Evolutionary conservation across 2,888 invertebrate species (phyloP), one percentile per base, ranked within the genome.

Genomic region (Anagyrus pseudococci): DNA sequence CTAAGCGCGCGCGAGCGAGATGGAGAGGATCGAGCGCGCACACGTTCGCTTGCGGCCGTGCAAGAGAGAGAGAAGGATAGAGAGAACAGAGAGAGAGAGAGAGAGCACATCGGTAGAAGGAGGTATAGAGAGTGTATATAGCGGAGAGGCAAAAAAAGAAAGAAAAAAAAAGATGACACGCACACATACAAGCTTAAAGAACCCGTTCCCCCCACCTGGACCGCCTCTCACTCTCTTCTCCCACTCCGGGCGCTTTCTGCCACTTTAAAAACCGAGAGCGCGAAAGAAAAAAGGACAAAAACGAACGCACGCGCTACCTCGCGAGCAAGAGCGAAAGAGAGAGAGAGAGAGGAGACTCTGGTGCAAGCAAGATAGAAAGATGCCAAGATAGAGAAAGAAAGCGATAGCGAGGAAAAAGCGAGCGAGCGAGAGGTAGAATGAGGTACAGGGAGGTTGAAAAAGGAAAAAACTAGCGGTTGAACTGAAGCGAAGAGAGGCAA

Each of bases 401-500:
- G 29, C 44, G 47, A 52, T 40, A 50, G 58, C 29, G 57, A 56
- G 52, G 29, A 49, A 43, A 52, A 40, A 50, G 58, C 29, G 57
- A 56, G 52, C 37, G 66, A 62, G 55, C 72, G n/a, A n/a, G n/a
- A n/a, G n/a, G n/a, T n/a, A n/a, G n/a, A n/a, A n/a, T n/a, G n/a
- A n/a, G n/a, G n/a, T n/a, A n/a, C n/a, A n/a, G n/a, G n/a, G n/a
- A n/a, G n/a, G n/a, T n/a, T n/a, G n/a, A n/a, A n/a, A 10, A 10
- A 29, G 8, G 33, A 8, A 37, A 8, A 37, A 37, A 2, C 26
- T 19, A 3, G 66, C 68, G 72, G 68, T 67, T 67, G 71, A 70
- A 73, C 70, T 71, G 72, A 69, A 69, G 70, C 69, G 44, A 53
- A 54, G 15, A 43, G 43, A 41, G 62, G 50, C 64, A 87, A 83